These are phyloP conservation scores for Moxostoma hubbsi DNA, from an alignment of 2,797 vertebrate species.

Conservation along the genomic window DNA sequence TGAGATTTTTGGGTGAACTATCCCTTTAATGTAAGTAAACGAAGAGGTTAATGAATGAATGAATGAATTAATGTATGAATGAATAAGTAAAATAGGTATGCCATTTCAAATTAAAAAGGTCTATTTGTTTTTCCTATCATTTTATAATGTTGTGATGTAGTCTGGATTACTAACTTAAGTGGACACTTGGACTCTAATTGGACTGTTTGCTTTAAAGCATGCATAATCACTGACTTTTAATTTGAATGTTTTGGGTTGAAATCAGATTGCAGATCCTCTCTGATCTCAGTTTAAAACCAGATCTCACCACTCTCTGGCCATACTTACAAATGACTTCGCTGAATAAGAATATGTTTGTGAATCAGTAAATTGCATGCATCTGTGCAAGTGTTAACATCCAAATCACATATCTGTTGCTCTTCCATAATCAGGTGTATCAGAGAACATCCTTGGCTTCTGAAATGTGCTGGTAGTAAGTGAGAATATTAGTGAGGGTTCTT, in stretches of 20 bases:
- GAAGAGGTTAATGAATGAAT: too few relatives aligned
- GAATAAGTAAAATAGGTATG: neutral
- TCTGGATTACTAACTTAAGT: conserved; percentile 28
- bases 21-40: too few relatives aligned
- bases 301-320: conserved; percentile 24
- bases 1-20: too few relatives aligned
- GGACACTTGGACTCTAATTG: conserved; percentile 39
- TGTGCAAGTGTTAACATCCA: neutral
- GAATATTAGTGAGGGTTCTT: conserved; percentile 33
- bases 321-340: neutral
- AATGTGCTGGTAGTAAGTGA: conserved; percentile 25
- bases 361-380: neutral
- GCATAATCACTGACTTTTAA: neutral
- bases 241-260: conserved; percentile 1
- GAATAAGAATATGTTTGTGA: conserved; percentile 30
- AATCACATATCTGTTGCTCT: neutral
- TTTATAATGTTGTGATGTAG: conserved; percentile 16
- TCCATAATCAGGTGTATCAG: conserved; percentile 23
- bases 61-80: too few relatives aligned
- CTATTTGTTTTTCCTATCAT: conserved; percentile 17
- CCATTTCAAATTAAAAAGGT: conserved; percentile 22
- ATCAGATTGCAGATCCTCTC: conserved; percentile 2
- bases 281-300: conserved; percentile 24
- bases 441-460: neutral
- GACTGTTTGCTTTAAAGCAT: conserved; percentile 30